Evolutionary conservation across 2,888 invertebrate genomes (phyloP).

Genomic region (Gastrophysa polygoni): DNA sequence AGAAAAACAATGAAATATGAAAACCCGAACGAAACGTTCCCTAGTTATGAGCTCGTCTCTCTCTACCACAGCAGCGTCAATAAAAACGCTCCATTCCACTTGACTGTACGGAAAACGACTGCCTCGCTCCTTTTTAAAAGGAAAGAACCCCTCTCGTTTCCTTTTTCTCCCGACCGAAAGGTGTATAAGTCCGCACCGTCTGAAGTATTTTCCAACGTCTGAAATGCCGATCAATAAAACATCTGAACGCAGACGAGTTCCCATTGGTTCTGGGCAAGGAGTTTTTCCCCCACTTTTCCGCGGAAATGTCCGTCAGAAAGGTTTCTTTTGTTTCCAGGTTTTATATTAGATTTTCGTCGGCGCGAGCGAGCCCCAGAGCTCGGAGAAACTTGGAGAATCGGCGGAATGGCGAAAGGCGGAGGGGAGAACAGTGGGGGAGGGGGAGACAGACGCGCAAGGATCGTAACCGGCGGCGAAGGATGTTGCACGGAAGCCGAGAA

Average conservation of each 20-base stretch:
- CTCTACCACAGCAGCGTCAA: constrained; percentile 28
- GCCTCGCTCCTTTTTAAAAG: constrained; percentile 44
- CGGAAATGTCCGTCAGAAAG: constrained; percentile 57
- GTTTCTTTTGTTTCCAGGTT: constrained; percentile 58
- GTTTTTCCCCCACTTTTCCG: constrained; percentile 57
- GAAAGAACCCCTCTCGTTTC: constrained; percentile 32
- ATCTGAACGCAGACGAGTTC: constrained; percentile 56
- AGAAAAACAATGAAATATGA: constrained; percentile 35
- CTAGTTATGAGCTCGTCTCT: constrained; percentile 11
- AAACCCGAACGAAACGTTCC: constrained; percentile 32
- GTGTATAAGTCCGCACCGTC: constrained; percentile 47
- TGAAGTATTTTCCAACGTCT: constrained; percentile 54
- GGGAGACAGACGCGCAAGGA: constrained; percentile 29
- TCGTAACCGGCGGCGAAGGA: constrained; percentile 25
- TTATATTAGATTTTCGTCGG: constrained; percentile 54
- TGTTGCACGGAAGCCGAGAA: constrained; percentile 25
- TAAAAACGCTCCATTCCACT: constrained; percentile 46
- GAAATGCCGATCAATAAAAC: constrained; percentile 58
- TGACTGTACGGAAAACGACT: constrained; percentile 40
- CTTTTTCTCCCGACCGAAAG: constrained; percentile 42
- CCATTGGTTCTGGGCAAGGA: constrained; percentile 57
- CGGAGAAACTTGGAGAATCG: constrained; percentile 38
- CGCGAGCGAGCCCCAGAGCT: constrained; percentile 39
- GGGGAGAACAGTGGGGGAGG: constrained; percentile 17
- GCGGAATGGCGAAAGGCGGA: constrained; percentile 27